Evolutionary conservation across 2,113 vertebrate species (phyloP).

Genomic region (Limnothrissa miodon): DNA sequence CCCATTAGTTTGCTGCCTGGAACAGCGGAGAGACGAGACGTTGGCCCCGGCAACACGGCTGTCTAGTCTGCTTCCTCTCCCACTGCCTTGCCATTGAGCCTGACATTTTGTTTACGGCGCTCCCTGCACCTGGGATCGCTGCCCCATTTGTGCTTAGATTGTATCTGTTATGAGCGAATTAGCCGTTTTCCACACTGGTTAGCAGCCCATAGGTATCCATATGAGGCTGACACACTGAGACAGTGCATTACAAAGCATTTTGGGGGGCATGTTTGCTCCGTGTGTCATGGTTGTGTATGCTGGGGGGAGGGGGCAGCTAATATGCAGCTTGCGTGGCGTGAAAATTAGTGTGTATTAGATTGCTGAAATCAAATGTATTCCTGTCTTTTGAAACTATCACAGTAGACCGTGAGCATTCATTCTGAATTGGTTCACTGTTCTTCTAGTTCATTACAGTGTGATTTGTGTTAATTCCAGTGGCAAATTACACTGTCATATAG

Average conservation of each 20-base stretch:
- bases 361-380: not conserved
- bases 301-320: not conserved
- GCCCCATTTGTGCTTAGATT: constrained; percentile 34
- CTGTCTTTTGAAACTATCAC: not conserved
- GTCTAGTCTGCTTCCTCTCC: constrained; percentile 13
- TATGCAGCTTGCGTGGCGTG: not conserved
- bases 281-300: not conserved
- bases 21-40: not conserved
- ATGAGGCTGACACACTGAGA: constrained; percentile 34
- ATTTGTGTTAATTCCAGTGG: not conserved
- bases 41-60: not conserved
- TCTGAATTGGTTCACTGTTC: not conserved
- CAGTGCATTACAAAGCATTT: constrained; percentile 4
- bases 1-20: not conserved
- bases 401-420: not conserved
- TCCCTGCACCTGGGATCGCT: constrained; percentile 16
- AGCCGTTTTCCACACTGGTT: constrained; percentile 32
- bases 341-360: not conserved
- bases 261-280: not conserved
- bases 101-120: constrained; percentile 31
- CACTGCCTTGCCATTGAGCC: constrained; percentile 2
- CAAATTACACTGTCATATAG: not conserved
- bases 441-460: not conserved
- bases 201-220: constrained; percentile 19
- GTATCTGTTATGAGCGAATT: constrained; percentile 37